These are phyloP conservation scores for Pygoscelis antarcticus DNA, from an alignment of 2,113 vertebrate genomes.

Conservation along the genomic window DNA sequence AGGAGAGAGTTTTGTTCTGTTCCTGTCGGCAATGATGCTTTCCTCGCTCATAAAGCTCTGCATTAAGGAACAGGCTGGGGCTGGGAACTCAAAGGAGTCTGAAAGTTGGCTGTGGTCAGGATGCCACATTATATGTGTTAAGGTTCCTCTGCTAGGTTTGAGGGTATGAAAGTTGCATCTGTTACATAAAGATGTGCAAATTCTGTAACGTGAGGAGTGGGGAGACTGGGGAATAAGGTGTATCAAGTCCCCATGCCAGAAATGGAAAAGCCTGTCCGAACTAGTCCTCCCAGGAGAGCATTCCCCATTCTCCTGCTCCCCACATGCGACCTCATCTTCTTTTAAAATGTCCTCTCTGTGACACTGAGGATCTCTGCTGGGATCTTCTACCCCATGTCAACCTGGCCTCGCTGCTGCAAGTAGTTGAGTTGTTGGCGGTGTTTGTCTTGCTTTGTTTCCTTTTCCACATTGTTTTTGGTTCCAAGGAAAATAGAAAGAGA, in stretches of 20 bases:
- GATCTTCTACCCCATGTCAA: neutral
- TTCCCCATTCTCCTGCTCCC: neutral
- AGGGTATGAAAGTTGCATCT: neutral
- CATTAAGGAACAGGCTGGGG: neutral
- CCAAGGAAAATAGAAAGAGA: neutral
- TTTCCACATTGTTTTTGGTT: neutral
- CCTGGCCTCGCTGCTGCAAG: neutral
- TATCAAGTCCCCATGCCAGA: neutral
- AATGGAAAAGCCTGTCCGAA: neutral
- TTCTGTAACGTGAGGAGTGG: neutral
- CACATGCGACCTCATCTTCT: accelerated
- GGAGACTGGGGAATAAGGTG: neutral
- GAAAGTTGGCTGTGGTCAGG: neutral
- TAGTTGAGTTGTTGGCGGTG: neutral
- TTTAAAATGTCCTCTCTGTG: neutral
- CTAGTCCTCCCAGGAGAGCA: neutral
- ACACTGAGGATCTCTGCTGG: neutral
- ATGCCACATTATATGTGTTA: neutral
- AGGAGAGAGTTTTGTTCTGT: neutral
- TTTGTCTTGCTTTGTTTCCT: neutral
- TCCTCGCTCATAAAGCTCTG: neutral
- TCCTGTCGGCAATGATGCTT: neutral
- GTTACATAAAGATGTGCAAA: neutral
- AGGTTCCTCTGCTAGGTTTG: neutral
- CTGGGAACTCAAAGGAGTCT: neutral